These are phyloP conservation scores for Ctenoplectra terminalis DNA, from an alignment of 1,140 invertebrate species.

Conservation along the genomic window DNA sequence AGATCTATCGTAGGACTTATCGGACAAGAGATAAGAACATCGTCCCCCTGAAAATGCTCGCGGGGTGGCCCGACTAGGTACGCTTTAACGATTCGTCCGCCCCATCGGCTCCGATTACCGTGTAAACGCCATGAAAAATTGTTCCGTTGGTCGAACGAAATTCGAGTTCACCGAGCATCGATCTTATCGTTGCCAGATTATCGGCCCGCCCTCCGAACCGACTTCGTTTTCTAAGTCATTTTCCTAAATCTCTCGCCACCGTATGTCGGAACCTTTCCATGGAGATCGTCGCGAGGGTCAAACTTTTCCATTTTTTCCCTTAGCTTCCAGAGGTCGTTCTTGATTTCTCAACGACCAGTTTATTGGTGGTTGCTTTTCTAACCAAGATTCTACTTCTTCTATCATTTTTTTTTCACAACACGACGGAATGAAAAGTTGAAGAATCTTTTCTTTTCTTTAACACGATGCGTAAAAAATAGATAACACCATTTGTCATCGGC, in stretches of 20 bases:
- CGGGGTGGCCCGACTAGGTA: not conserved
- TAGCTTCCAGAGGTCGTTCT: not conserved
- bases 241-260: conserved; percentile 2
- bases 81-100: conserved; percentile 48
- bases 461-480: too few species aligned
- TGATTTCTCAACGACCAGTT: too few species aligned
- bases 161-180: not conserved
- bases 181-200: conserved; percentile 53
- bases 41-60: conserved; percentile 9
- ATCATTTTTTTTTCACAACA: too few species aligned
- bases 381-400: too few species aligned
- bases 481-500: too few species aligned
- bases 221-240: conserved; percentile 27
- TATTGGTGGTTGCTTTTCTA: too few species aligned
- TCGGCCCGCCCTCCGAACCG: conserved; percentile 18
- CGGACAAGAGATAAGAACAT: conserved; percentile 47
- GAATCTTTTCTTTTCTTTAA: too few species aligned
- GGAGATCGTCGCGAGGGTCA: not conserved
- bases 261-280: conserved; percentile 19
- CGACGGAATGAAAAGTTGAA: too few species aligned
- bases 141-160: conserved; percentile 48
- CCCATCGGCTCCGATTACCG: conserved; percentile 40
- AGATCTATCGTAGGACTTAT: conserved; percentile 48
- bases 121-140: conserved; percentile 55
- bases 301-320: not conserved